phyloP scores from a whole-genome alignment of 2,113 vertebrate genomes.

The Phalacrocorax aristotelis region DNA sequence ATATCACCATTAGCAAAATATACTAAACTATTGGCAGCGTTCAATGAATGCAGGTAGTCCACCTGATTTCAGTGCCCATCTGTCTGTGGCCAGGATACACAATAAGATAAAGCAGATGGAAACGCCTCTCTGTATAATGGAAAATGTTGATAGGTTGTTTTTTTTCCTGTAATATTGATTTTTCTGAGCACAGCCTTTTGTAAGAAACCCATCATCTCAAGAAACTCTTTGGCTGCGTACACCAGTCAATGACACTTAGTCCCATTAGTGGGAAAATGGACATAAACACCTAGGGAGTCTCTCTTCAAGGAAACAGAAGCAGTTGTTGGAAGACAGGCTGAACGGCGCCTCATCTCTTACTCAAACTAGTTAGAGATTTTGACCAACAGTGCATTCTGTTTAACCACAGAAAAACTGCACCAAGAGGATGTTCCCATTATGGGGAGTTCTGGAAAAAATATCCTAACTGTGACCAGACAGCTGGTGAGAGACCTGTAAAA shows the following conservation, averaged over 20 bases:
- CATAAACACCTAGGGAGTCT: neutral
- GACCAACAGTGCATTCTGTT: neutral
- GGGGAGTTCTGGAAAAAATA: neutral
- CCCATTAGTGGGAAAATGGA: neutral
- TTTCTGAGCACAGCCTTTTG: neutral
- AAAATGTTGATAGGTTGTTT: neutral
- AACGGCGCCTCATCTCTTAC: neutral
- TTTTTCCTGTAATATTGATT: constrained; percentile 3
- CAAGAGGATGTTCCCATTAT: neutral
- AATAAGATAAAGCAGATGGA: neutral
- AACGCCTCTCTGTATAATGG: neutral
- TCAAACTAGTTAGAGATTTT: neutral
- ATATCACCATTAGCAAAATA: neutral
- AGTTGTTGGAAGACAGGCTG: neutral
- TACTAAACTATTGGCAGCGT: neutral
- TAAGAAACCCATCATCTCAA: neutral
- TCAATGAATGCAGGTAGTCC: neutral
- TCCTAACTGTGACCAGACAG: neutral
- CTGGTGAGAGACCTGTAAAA: neutral
- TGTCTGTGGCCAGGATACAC: neutral
- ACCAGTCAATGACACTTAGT: neutral
- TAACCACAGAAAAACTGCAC: neutral
- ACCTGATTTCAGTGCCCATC: neutral
- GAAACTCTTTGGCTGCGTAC: neutral
- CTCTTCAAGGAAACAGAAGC: neutral